Evolutionary conservation across 1,140 invertebrate species (phyloP).

Genomic region (Drosophila nebulosa): DNA sequence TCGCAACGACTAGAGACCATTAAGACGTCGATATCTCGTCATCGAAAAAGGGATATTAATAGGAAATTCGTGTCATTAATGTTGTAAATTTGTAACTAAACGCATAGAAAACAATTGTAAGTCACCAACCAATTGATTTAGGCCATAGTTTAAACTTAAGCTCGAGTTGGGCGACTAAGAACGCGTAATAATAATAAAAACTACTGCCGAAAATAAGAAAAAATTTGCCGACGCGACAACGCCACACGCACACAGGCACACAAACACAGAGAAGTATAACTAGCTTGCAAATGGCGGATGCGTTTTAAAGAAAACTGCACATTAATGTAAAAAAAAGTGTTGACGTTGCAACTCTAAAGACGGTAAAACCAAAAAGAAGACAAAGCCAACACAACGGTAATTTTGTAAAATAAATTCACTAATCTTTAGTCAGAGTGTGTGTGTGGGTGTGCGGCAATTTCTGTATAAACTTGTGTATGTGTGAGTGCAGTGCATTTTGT

Average conservation of each 20-base stretch:
- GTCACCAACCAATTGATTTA: constrained; percentile 28
- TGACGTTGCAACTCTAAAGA: constrained; percentile 65
- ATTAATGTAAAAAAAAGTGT: constrained; percentile 66
- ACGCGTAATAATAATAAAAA: constrained; percentile 6
- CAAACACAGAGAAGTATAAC: constrained; percentile 37
- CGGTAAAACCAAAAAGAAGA: background rate
- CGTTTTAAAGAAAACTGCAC: constrained; percentile 62
- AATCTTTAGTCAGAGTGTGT: background rate
- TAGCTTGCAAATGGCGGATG: constrained; percentile 77
- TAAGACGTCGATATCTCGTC: too few relatives aligned
- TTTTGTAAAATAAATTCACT: constrained; percentile 31
- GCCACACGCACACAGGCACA: constrained; percentile 37
- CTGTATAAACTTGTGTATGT: constrained; percentile 13
- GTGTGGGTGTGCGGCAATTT: background rate
- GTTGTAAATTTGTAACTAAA: constrained; percentile 26
- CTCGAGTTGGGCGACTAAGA: constrained; percentile 19
- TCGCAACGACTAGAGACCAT: too few relatives aligned
- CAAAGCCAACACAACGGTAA: constrained; percentile 21
- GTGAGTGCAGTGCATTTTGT: constrained; percentile 53
- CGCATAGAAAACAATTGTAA: constrained; percentile 58
- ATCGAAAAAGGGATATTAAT: too few relatives aligned
- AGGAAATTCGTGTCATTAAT: too few relatives aligned
- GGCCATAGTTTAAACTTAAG: constrained; percentile 23
- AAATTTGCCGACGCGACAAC: constrained; percentile 69
- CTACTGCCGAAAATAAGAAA: constrained; percentile 44